Evolutionary conservation across 2,797 vertebrate species (phyloP).

Genomic region (Moxostoma hubbsi): DNA sequence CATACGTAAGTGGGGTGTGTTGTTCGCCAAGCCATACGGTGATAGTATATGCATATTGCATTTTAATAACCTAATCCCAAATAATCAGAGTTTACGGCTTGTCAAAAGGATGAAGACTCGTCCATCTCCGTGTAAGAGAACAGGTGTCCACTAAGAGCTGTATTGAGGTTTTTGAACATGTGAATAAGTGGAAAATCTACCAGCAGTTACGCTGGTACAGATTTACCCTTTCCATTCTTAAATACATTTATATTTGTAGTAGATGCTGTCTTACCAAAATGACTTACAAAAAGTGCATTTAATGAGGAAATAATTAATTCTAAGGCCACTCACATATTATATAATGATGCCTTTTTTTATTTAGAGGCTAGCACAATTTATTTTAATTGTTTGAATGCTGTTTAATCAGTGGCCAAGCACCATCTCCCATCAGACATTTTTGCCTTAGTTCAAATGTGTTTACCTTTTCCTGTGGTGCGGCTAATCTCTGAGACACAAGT

Average conservation of each 20-base stretch:
- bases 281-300: neutral
- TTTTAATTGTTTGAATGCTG: no score
- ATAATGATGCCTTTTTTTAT: no score
- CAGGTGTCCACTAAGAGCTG: constrained; percentile 64
- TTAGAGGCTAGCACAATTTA: no score
- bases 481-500: no score
- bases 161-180: constrained; percentile 6
- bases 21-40: constrained; percentile 66
- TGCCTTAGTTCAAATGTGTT: no score
- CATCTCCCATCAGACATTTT: no score
- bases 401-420: no score
- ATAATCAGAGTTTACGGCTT: constrained; percentile 75
- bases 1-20: constrained; percentile 74
- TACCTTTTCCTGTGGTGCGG: no score
- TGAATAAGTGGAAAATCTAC: neutral
- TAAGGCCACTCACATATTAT: no score
- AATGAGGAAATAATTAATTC: neutral
- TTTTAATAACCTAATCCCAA: constrained; percentile 76
- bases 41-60: constrained; percentile 78
- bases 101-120: constrained; percentile 53
- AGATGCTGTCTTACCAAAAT: no score
- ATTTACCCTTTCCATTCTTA: neutral
- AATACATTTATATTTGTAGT: no score
- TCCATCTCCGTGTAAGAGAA: constrained; percentile 58
- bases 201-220: neutral